Conservation (phyloP, 2,888 invertebrate genomes). For the Chalcosyrphus nemorum region DNA sequence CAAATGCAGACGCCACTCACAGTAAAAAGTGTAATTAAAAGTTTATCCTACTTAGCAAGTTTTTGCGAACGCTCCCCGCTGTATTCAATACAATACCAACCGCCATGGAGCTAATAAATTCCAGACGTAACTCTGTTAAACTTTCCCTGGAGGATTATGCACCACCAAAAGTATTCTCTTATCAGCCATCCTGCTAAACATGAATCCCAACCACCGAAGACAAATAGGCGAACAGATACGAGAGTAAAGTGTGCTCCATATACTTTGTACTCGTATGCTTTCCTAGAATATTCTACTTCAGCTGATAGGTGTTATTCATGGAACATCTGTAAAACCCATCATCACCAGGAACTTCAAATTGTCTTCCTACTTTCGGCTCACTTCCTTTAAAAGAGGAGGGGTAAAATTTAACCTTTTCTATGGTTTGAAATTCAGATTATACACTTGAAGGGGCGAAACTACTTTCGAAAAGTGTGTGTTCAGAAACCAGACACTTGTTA, state of each 20-base stretch:
- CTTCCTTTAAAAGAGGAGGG: background rate
- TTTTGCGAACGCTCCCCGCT: background rate
- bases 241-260: background rate
- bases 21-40: background rate
- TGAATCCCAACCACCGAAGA: background rate
- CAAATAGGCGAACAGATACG: background rate
- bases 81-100: background rate
- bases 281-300: background rate
- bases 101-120: background rate
- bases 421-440: background rate
- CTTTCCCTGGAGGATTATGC: background rate
- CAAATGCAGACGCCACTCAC: no score
- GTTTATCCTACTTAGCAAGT: background rate
- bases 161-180: background rate
- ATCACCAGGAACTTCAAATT: background rate
- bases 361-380: background rate
- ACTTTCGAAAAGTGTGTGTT: background rate
- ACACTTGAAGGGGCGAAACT: background rate
- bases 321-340: background rate
- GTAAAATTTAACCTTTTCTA: background rate
- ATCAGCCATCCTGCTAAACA: background rate
- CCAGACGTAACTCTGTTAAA: background rate
- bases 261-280: background rate
- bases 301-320: background rate
- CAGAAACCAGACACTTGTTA: background rate